Percentiles rank a stretch among this genome's conserved stretches.
Conservation (phyloP, 2,113 vertebrate genomes). For the Sprattus sprattus region DNA sequence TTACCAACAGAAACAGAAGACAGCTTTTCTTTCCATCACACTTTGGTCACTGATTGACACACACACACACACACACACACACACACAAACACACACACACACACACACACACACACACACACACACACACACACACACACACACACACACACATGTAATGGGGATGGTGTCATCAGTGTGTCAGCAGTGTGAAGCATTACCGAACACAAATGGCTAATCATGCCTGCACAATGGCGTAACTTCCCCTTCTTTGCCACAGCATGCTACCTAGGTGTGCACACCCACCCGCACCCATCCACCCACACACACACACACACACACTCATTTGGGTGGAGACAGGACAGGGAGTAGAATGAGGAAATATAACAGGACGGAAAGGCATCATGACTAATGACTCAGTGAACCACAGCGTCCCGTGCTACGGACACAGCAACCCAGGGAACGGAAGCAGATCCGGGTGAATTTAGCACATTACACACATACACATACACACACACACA, state of each 20-base stretch:
- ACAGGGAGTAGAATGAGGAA: not conserved
- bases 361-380: constrained; percentile 1
- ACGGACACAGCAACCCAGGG: not conserved
- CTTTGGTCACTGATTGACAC: not conserved
- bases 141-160: not conserved
- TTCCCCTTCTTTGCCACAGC: not conserved
- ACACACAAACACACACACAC: not conserved
- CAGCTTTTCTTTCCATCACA: no score
- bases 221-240: not conserved
- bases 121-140: not conserved
- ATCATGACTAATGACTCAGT: not conserved
- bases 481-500: constrained; percentile 19
- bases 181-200: not conserved
- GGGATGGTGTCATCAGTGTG: not conserved
- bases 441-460: not conserved
- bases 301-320: constrained; percentile 9
- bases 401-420: not conserved
- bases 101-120: not conserved
- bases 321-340: not conserved
- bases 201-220: not conserved
- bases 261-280: not conserved
- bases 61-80: not conserved
- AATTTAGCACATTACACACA: not conserved
- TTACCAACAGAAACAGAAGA: constrained; percentile 5
- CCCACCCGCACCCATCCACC: not conserved